Evolutionary conservation across 1,140 invertebrate genomes (phyloP).

Genomic region (Drosophila ambigua): DNA sequence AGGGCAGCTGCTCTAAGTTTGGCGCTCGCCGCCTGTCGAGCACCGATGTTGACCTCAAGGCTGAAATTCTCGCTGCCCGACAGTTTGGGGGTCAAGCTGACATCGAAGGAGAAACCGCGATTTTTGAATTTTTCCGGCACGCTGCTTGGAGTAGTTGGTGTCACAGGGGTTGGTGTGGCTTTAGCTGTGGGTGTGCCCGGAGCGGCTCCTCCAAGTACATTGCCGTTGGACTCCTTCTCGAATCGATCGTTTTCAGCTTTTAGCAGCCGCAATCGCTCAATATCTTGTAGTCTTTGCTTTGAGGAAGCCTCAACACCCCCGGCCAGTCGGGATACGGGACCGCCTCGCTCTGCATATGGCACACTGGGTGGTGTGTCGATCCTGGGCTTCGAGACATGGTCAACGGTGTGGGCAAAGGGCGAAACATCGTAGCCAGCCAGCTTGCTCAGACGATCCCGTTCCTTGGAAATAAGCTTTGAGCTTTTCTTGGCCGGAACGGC

Average conservation of each 20-base stretch:
- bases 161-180: not conserved
- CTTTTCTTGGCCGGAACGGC: constrained; percentile 86
- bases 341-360: constrained; percentile 69
- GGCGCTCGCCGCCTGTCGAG: constrained; percentile 85
- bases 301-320: constrained; percentile 86
- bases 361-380: constrained; percentile 14
- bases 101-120: constrained; percentile 64
- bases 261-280: constrained; percentile 86
- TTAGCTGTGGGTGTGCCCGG: constrained; percentile 6
- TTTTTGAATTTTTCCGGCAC: constrained; percentile 79
- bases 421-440: constrained; percentile 75
- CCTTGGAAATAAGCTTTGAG: constrained; percentile 85
- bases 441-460: constrained; percentile 84
- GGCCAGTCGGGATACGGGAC: constrained; percentile 79
- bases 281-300: constrained; percentile 86
- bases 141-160: constrained; percentile 18
- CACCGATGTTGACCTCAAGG: constrained; percentile 87
- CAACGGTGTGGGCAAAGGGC: constrained; percentile 58
- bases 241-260: constrained; percentile 66
- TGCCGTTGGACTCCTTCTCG: constrained; percentile 20
- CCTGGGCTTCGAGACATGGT: constrained; percentile 64
- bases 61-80: constrained; percentile 80
- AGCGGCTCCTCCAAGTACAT: constrained; percentile 15
- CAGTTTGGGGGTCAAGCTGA: constrained; percentile 62
- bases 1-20: constrained; percentile 87